These are phyloP conservation scores for Malthinus seriepunctatus DNA, from an alignment of 2,888 invertebrate genomes.

Conservation along the genomic window DNA sequence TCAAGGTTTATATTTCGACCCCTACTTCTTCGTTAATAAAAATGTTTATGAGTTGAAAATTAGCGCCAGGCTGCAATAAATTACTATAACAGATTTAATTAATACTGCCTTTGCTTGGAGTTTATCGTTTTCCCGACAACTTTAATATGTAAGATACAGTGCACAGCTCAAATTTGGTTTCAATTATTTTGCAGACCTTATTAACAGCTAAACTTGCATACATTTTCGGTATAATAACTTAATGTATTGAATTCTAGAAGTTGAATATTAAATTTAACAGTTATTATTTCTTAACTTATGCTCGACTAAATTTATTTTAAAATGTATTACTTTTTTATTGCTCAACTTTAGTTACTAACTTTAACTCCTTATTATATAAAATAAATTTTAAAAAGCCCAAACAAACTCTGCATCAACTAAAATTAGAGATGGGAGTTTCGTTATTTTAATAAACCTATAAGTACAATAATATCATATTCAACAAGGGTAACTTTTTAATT, in stretches of 20 bases:
- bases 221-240: constrained; percentile 12
- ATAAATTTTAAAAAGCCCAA: neutral
- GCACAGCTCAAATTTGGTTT: constrained; percentile 29
- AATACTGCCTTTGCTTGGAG: constrained; percentile 39
- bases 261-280: constrained; percentile 2
- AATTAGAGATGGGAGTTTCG: neutral
- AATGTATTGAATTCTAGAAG: constrained; percentile 6
- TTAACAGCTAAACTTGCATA: constrained; percentile 18
- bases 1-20: constrained; percentile 19
- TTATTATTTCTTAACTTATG: constrained; percentile 1
- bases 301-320: neutral
- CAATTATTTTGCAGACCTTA: constrained; percentile 25
- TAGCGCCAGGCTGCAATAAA: constrained; percentile 51
- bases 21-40: constrained; percentile 45
- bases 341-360: neutral
- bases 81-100: constrained; percentile 54
- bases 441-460: neutral
- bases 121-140: constrained; percentile 29
- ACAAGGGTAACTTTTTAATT: no score
- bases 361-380: neutral
- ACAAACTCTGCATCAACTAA: no score
- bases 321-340: constrained; percentile 1
- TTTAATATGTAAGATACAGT: constrained; percentile 29
- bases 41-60: constrained; percentile 53
- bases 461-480: neutral